Conservation (phyloP, 2,113 vertebrate genomes). For the Chascanopsetta lugubris region DNA sequence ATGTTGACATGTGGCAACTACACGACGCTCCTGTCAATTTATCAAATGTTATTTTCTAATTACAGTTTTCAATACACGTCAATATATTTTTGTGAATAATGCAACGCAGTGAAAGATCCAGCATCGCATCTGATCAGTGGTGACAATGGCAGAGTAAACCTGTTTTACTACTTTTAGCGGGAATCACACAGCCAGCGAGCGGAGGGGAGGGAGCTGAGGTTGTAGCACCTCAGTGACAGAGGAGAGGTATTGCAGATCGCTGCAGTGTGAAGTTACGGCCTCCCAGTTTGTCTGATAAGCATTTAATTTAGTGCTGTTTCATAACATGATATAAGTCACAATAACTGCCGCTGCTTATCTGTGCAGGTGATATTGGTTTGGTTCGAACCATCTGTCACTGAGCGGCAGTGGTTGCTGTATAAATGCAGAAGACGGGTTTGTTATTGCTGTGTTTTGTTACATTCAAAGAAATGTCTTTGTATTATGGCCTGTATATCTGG, state of each 20-base stretch:
- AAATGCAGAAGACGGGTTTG: background rate
- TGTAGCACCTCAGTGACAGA: constrained; percentile 18
- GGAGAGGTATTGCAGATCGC: constrained; percentile 5
- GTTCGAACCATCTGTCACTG: background rate
- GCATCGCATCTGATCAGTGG: constrained; percentile 10
- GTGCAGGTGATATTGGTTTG: constrained; percentile 11
- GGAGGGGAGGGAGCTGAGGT: constrained; percentile 44
- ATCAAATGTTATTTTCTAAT: too few relatives aligned
- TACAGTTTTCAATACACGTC: too few relatives aligned
- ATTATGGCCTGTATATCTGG: too few relatives aligned
- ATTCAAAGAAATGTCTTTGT: too few relatives aligned
- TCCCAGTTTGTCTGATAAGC: constrained; percentile 10
- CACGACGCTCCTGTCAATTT: too few relatives aligned
- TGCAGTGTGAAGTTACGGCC: constrained; percentile 2
- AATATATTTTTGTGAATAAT: too few relatives aligned
- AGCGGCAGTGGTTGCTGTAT: background rate
- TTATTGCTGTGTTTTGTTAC: too few relatives aligned
- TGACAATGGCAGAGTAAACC: constrained; percentile 19
- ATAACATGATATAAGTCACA: constrained; percentile 2
- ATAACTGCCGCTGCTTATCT: constrained; percentile 7
- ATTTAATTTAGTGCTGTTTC: constrained; percentile 17
- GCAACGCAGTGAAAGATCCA: constrained; percentile 1
- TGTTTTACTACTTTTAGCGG: too few relatives aligned
- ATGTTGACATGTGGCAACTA: too few relatives aligned
- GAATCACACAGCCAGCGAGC: constrained; percentile 16